phyloP scores from a whole-genome alignment of 1,140 invertebrate species.

The Seison nebaliae region DNA sequence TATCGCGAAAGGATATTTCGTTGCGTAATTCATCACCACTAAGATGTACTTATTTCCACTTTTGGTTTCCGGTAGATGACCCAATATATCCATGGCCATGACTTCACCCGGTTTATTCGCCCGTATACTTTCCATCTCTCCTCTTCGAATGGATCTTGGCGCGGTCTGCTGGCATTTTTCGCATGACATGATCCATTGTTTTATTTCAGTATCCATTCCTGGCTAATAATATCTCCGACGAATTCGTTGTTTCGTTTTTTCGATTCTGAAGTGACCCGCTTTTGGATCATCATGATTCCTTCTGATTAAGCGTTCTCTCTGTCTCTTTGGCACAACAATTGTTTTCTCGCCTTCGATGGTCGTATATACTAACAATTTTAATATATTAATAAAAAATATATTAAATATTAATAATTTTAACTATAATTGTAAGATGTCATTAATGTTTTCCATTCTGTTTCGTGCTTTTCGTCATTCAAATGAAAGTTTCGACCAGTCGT shows the following conservation, averaged over 20 bases:
- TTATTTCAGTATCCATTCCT: neutral
- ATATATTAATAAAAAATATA: too few relatives aligned
- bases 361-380: too few relatives aligned
- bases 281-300: neutral
- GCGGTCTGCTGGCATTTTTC: slow-evolving; percentile 5
- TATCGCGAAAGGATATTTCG: slow-evolving; percentile 23
- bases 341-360: too few relatives aligned
- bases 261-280: slow-evolving; percentile 3
- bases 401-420: too few relatives aligned
- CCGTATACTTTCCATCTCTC: too few relatives aligned
- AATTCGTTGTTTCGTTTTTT: neutral
- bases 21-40: slow-evolving; percentile 23
- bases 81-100: slow-evolving; percentile 14
- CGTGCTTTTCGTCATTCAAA: too few relatives aligned
- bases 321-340: too few relatives aligned
- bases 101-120: neutral
- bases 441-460: too few relatives aligned
- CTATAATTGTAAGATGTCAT: too few relatives aligned
- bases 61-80: slow-evolving; percentile 14
- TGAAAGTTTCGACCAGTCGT: too few relatives aligned
- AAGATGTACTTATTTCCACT: slow-evolving; percentile 20
- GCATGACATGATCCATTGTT: neutral
- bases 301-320: too few relatives aligned
- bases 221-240: neutral
- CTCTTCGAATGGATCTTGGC: too few relatives aligned